Percentiles rank a stretch among this genome's conserved stretches.
These are phyloP conservation scores for Sparidentex hasta DNA, from an alignment of 2,797 vertebrate species.

Conservation along the genomic window DNA sequence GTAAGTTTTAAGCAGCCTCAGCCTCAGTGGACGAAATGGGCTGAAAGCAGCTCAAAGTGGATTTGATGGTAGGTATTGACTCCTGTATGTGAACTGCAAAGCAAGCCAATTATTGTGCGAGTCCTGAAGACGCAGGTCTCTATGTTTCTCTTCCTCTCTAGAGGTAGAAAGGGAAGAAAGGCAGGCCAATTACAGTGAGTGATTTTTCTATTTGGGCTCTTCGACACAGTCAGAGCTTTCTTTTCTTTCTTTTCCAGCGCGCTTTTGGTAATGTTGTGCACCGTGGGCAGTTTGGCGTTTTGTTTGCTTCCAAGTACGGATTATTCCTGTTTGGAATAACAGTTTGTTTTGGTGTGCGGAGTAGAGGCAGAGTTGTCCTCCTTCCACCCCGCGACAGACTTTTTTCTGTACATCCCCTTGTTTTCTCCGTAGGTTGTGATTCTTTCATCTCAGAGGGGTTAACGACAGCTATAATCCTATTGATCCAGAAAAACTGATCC, in stretches of 20 bases:
- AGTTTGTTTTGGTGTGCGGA: slow-evolving; percentile 49
- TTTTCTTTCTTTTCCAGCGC: slow-evolving; percentile 20
- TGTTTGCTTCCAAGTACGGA: slow-evolving; percentile 49
- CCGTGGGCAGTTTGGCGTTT: slow-evolving; percentile 52
- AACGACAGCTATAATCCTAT: slow-evolving; percentile 71
- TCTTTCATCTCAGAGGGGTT: slow-evolving; percentile 53
- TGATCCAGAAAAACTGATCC: slow-evolving; percentile 69
- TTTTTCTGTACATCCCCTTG: background rate
- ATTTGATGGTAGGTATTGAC: slow-evolving; percentile 55
- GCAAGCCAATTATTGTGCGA: slow-evolving; percentile 47
- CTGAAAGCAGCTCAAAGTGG: slow-evolving; percentile 50
- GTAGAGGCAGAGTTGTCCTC: slow-evolving; percentile 23
- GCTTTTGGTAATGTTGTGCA: slow-evolving; percentile 39
- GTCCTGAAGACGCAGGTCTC: slow-evolving; percentile 11
- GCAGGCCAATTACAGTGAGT: slow-evolving; percentile 50
- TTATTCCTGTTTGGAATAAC: slow-evolving; percentile 54
- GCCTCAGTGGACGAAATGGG: slow-evolving; percentile 8
- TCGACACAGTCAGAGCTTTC: slow-evolving; percentile 29
- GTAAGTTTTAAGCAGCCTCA: slow-evolving; percentile 16
- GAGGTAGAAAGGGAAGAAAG: slow-evolving; percentile 43
- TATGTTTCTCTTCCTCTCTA: slow-evolving; percentile 21
- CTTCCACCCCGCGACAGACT: slow-evolving; percentile 9
- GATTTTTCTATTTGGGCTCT: slow-evolving; percentile 51
- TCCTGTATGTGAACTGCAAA: slow-evolving; percentile 24
- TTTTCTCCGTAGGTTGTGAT: slow-evolving; percentile 32